A percentile compares a stretch with the other conserved stretches of the same genome.
Conservation (phyloP, 2,888 invertebrate genomes). For the Hirtodrosophila alboralis region DNA sequence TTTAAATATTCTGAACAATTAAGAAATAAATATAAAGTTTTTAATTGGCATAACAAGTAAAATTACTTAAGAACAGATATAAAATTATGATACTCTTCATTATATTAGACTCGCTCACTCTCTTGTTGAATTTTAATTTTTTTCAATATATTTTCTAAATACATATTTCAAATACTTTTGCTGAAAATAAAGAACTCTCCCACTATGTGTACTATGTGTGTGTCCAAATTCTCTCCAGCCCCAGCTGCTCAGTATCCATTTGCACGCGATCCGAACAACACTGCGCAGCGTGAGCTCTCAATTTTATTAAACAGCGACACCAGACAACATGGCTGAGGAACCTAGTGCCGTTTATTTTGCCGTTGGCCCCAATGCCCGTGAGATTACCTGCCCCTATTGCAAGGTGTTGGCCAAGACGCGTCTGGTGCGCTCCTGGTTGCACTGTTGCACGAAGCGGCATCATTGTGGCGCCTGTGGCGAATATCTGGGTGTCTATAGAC, state of each 20-base stretch:
- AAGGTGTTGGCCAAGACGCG: conserved; percentile 73
- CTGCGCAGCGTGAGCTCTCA: conserved; percentile 4
- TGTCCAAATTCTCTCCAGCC: conserved; percentile 27
- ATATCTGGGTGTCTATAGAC: conserved; percentile 81
- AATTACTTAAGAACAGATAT: too few species aligned
- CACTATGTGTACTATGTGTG: neutral
- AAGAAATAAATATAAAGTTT: too few species aligned
- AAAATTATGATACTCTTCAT: too few species aligned
- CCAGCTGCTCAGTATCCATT: conserved; percentile 40
- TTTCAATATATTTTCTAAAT: conserved; percentile 13
- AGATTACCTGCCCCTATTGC: conserved; percentile 82
- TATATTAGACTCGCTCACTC: too few species aligned
- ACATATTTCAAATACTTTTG: conserved; percentile 27
- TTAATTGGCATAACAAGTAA: too few species aligned
- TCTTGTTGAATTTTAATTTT: neutral
- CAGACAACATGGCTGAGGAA: conserved; percentile 55
- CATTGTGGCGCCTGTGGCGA: conserved; percentile 82
- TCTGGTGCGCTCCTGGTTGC: conserved; percentile 68
- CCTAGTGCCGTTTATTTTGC: conserved; percentile 79
- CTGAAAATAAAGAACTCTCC: conserved; percentile 27
- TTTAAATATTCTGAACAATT: too few species aligned
- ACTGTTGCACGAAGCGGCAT: conserved; percentile 75
- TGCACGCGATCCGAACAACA: conserved; percentile 33
- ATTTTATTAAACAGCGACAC: conserved; percentile 1
- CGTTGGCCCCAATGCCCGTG: conserved; percentile 80